Base-by-base conservation (phyloP, 1,140 invertebrate species). In the Megalonaias nervosa region DNA sequence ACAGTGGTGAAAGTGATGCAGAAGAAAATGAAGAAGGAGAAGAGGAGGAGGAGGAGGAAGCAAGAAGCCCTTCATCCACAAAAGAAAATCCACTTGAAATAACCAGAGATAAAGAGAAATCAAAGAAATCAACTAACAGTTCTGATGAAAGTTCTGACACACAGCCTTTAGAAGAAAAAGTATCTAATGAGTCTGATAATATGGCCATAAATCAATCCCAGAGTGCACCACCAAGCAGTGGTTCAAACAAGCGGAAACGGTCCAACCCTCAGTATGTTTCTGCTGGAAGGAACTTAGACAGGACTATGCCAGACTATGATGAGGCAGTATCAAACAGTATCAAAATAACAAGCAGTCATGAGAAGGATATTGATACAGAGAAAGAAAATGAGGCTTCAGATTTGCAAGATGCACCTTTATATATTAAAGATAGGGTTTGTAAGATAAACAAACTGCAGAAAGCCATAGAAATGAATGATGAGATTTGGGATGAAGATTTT, bases 231-330 rank as follows among this genome's bases (percentile, higher is more conserved):
- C 81, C 74, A 11, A 38, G 79, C 13, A 73, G 82, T 14, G 77
- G 83, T 94, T 66, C 89, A 70, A 87, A 92, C 88, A 84, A 97
- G 75, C 93, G 97, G 74, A 99, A 99, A 92, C 96, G 97, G 1
- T 96, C 96, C 0, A 96, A 97, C 55, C 98, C 98, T 0, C 97
- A 99, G 91, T 98, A 97, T 96, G 97, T 99, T 0, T 98, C 98
- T 90, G 97, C 96, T 4, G 96, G 97, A 70, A 95, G 96, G 94
- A 95, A 97, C 88, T 94, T 96, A 80, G 89, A 89, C 61, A 84
- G 85, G 67, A 88, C 85, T 14, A 79, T 74, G 19, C 38, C 38
- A 48, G 38, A 48, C 38, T 48, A 48, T 48, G 38, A 48, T 48
- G 38, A 48, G 38, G 38, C 38, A 48, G 38, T 48, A 48, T 48